Evolutionary conservation across 37 sponge, comb jelly and placozoan genomes (phyloP).

Genomic region (Ianthella basta): DNA sequence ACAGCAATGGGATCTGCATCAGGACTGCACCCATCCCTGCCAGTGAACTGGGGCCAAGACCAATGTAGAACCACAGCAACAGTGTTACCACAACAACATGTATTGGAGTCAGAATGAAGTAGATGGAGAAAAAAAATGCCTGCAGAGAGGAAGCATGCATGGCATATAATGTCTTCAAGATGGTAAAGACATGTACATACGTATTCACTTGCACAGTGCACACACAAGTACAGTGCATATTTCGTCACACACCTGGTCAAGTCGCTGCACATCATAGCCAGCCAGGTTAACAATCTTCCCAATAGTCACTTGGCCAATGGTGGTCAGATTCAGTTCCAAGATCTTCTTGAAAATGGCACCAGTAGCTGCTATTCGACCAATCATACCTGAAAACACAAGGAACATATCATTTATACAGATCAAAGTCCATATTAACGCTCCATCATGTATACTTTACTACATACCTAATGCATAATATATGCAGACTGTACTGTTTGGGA

Average conservation of each 20-base stretch:
- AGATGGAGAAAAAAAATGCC: conserved; percentile 59
- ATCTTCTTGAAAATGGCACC: conserved; percentile 71
- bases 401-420: background rate
- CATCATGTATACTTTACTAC: background rate
- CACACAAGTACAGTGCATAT: background rate
- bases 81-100: conserved; percentile 50
- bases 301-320: conserved; percentile 55
- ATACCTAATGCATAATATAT: background rate
- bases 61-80: conserved; percentile 65
- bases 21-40: conserved; percentile 22
- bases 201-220: background rate
- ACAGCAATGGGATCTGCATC: conserved; percentile 46
- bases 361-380: conserved; percentile 46
- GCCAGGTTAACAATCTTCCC: conserved; percentile 77
- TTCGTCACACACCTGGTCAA: conserved; percentile 78
- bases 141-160: background rate
- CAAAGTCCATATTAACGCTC: background rate
- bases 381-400: conserved; percentile 42
- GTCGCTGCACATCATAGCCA: conserved; percentile 83
- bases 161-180: too few species aligned
- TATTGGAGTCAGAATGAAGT: conserved; percentile 52
- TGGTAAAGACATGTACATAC: background rate
- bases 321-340: conserved; percentile 55
- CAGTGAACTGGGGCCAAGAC: conserved; percentile 43
- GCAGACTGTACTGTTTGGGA: too few species aligned